Evolutionary conservation across 1,140 invertebrate genomes (phyloP), one percentile per base, ranked within the genome.

Genomic region (Brachionus calyciflorus): DNA sequence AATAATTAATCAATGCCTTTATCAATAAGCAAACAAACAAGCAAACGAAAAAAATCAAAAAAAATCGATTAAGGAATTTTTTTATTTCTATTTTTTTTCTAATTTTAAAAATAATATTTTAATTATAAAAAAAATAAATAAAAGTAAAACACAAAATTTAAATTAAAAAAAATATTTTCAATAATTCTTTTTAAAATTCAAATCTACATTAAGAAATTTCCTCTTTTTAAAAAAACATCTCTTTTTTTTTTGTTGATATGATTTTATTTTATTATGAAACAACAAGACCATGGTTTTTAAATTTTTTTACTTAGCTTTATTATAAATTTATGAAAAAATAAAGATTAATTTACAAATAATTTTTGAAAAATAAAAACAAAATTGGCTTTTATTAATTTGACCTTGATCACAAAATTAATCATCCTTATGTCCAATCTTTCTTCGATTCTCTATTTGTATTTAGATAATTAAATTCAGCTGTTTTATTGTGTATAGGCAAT

Each of bases 401-500:
- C n/a, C n/a, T 63, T 63, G 57, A 63, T 17, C 14, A 44, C 24
- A 24, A 44, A 26, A 24, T 41, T 65, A 12, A 7, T 0, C 14
- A 65, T 26, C 28, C 28, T 73, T 55, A 55, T 17, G 69, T 73
- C 69, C 69, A 73, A 21, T 73, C 69, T 19, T 51, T 73, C 24
- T 33, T 73, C 3, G 46, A 49, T 55, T 73, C 69, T 49, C 69
- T 73, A 55, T 73, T 73, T 21, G 69, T 55, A 10, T 73, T 73
- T 3, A 21, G 33, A 41, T 73, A 73, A 19, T 73, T 73, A 12
- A 51, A 40, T 10, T 30, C 46, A 6, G 69, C 51, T 7, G 46
- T 49, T 41, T 73, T 73, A 26, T 73, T 73, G 26, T 49, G 46
- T 21, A 73, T 51, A 19, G 69, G 69, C 44, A 73, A 26, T 41